Conservation (phyloP, 2,797 vertebrate species). For the Chelon auratus region DNA sequence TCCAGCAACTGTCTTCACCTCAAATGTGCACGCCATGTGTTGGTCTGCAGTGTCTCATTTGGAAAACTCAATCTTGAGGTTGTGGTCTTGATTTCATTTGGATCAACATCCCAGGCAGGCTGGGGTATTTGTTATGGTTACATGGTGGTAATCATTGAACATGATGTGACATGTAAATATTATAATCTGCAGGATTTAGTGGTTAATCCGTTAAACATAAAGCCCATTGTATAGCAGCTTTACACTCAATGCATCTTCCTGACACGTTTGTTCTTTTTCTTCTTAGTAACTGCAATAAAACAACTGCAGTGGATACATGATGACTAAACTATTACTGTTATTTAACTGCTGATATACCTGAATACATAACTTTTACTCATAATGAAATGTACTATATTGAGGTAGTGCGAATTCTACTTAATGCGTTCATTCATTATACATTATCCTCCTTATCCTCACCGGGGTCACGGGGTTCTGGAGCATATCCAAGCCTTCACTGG, state of each 20-base stretch:
- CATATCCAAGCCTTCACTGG: too few species aligned
- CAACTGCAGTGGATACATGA: neutral
- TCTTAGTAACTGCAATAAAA: neutral
- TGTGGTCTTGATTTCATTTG: constrained; percentile 77
- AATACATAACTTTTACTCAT: too few species aligned
- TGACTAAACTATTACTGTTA: too few species aligned
- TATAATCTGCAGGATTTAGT: constrained; percentile 64
- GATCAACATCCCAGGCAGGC: constrained; percentile 61
- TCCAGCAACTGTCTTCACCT: constrained; percentile 47
- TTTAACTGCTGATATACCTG: too few species aligned
- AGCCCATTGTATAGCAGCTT: constrained; percentile 33
- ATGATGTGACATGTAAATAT: constrained; percentile 71
- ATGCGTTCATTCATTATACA: too few species aligned
- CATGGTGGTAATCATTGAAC: constrained; percentile 63
- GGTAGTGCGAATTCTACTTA: too few species aligned
- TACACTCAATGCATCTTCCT: neutral
- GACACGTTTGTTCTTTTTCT: too few species aligned
- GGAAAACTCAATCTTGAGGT: constrained; percentile 59
- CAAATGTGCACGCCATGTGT: constrained; percentile 79
- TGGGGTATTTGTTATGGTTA: constrained; percentile 78
- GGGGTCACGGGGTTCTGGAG: too few species aligned
- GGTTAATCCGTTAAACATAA: constrained; percentile 53
- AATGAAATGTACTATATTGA: too few species aligned
- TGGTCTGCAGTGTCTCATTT: constrained; percentile 60
- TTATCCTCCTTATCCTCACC: too few species aligned